Base-by-base conservation (phyloP, 2,797 vertebrate genomes). In the Danio choprae region DNA sequence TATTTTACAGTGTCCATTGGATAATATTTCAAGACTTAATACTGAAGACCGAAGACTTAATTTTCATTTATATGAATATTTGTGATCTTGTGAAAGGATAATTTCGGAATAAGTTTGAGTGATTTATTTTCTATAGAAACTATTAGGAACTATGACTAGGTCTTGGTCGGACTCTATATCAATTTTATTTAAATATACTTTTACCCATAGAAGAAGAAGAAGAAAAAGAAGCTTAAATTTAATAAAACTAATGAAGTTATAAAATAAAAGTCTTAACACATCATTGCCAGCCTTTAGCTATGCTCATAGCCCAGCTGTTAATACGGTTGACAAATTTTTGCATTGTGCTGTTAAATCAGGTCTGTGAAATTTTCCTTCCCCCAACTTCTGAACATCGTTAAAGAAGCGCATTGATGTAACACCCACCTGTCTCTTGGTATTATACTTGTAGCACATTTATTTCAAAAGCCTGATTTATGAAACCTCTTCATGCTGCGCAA, bases 401-500 rank as follows among this genome's bases (percentile, higher is more conserved):
- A 78, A 70, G 79, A 76, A 59, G 55, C 64, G 38, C n/a, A 15
- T n/a, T 77, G 36, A 81, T 81, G 56, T 51, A 86, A 84, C 77
- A 78, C 72, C 51, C 68, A 40, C 36, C 70, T 81, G 80, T 81
- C 83, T 83, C 13, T 20, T 58, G 43, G 22, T 79, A 62, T 77
- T 84, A 59, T 74, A 81, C 80, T 70, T 74, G 68, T 56, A 74
- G 46, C 74, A 74, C 48, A 43, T 87, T 67, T 79, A 68, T 80
- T 60, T 29, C 16, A 77, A 62, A 79, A 77, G 50, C 48, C 48
- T 82, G 85, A 81, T 85, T 85, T 83, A 84, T 83, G 74, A 70
- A 73, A 59, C 65, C 53, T 64, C 69, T 80, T 81, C 79, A 80
- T 79, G 65, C 62, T 44, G 74, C 16, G 11, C 78, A 76, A 76